Percentiles rank a stretch among this genome's conserved stretches.
These are phyloP conservation scores for Cylindroiulus punctatus DNA, from an alignment of 2,888 invertebrate genomes.

Conservation along the genomic window DNA sequence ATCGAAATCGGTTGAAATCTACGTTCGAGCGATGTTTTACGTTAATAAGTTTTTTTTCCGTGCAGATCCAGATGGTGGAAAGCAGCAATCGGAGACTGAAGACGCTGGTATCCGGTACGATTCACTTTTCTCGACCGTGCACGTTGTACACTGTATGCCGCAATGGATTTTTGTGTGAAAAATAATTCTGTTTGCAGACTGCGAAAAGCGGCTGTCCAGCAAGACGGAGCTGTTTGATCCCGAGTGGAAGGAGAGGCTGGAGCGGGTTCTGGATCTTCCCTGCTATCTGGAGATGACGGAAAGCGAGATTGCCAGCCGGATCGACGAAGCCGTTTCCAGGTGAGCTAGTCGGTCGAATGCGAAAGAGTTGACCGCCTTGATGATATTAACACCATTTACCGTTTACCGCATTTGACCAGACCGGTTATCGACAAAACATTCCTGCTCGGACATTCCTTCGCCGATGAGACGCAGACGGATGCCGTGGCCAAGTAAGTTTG, in stretches of 20 bases:
- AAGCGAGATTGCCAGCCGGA: not conserved
- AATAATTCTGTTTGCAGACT: not conserved
- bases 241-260: not conserved
- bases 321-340: not conserved
- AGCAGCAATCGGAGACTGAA: not conserved
- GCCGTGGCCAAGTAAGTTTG: too few species aligned
- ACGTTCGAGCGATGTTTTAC: not conserved
- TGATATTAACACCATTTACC: too few species aligned
- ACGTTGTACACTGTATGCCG: too few species aligned
- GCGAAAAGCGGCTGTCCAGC: not conserved
- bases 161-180: too few species aligned
- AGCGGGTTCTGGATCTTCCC: not conserved
- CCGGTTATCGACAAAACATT: not conserved
- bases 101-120: not conserved
- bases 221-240: not conserved
- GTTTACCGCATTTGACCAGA: not conserved
- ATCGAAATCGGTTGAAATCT: not conserved
- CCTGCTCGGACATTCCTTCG: not conserved
- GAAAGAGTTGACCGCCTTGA: too few species aligned
- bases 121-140: too few species aligned
- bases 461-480: too few species aligned
- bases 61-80: not conserved
- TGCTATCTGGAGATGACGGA: not conserved
- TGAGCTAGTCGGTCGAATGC: not conserved
- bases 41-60: not conserved